phyloP scores from a whole-genome alignment of 64 coral and sea anemone species.

The Stichodactyla helianthus region DNA sequence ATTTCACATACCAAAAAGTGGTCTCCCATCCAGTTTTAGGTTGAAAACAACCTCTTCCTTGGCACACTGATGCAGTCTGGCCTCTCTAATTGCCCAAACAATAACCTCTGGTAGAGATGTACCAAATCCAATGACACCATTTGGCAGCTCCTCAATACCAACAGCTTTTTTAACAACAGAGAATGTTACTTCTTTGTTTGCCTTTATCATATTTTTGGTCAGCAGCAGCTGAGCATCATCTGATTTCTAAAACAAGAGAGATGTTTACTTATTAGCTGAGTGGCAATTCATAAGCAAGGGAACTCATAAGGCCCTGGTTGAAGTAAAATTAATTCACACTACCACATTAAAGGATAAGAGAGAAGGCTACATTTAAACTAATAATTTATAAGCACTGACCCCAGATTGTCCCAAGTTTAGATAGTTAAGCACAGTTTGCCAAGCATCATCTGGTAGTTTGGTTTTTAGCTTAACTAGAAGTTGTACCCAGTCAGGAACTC shows the following conservation, averaged over 20 bases:
- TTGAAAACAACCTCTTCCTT: conserved; percentile 31
- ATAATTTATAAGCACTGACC: neutral
- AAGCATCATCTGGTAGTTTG: conserved; percentile 38
- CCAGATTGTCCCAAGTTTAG: too few relatives aligned
- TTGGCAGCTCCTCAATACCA: conserved; percentile 31
- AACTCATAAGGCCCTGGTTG: neutral
- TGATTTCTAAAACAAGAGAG: conserved; percentile 28
- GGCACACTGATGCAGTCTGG: conserved; percentile 13
- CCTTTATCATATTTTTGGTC: conserved; percentile 55
- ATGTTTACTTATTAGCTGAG: neutral
- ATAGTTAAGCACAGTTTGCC: too few relatives aligned
- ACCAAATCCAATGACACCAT: conserved; percentile 34
- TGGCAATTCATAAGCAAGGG: neutral
- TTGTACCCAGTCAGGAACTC: conserved; percentile 48
- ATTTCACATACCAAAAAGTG: conserved; percentile 25
- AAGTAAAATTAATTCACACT: neutral
- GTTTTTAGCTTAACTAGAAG: conserved; percentile 27
- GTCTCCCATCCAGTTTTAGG: conserved; percentile 47
- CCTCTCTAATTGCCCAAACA: conserved; percentile 45
- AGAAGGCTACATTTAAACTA: neutral
- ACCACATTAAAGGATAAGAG: neutral
- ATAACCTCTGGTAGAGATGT: conserved; percentile 34
- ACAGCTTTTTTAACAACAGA: conserved; percentile 46
- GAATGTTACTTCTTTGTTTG: conserved; percentile 54
- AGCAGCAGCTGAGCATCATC: conserved; percentile 35